phyloP scores from a whole-genome alignment of 2,113 vertebrate genomes.

The Rhadina sibilatrix region DNA sequence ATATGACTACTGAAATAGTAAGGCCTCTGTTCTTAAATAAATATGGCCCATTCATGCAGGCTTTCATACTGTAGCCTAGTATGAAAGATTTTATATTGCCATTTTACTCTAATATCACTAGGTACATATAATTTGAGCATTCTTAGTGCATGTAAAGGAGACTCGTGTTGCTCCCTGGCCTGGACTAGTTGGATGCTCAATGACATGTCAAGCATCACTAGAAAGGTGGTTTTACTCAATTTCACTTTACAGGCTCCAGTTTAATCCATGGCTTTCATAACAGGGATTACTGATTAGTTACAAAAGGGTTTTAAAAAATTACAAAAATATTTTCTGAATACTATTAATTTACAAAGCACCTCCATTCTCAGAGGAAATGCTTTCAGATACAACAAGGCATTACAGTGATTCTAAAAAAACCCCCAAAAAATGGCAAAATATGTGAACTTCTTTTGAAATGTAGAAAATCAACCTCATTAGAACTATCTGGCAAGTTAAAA shows the following conservation, averaged over 20 bases:
- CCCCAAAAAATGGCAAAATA: background rate
- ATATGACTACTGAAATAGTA: slow-evolving; percentile 44
- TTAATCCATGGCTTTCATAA: background rate
- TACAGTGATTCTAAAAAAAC: background rate
- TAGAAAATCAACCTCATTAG: background rate
- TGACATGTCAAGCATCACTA: background rate
- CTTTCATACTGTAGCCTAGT: slow-evolving; percentile 41
- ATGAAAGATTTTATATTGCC: slow-evolving; percentile 28
- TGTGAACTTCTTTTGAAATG: background rate
- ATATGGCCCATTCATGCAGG: slow-evolving; percentile 43
- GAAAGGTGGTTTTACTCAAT: background rate
- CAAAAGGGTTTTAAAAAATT: background rate
- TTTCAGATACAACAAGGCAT: background rate
- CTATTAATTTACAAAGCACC: background rate
- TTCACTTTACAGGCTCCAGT: background rate
- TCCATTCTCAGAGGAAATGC: background rate
- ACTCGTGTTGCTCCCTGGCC: background rate
- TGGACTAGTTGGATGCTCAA: background rate
- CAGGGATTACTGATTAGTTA: background rate
- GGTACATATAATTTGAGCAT: background rate
- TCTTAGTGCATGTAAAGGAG: background rate
- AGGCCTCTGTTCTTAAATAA: slow-evolving; percentile 63
- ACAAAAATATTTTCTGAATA: background rate
- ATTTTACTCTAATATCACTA: slow-evolving; percentile 7
- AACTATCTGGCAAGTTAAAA: background rate